phyloP scores from a whole-genome alignment of 2,113 vertebrate genomes.

The Gallinago media region DNA sequence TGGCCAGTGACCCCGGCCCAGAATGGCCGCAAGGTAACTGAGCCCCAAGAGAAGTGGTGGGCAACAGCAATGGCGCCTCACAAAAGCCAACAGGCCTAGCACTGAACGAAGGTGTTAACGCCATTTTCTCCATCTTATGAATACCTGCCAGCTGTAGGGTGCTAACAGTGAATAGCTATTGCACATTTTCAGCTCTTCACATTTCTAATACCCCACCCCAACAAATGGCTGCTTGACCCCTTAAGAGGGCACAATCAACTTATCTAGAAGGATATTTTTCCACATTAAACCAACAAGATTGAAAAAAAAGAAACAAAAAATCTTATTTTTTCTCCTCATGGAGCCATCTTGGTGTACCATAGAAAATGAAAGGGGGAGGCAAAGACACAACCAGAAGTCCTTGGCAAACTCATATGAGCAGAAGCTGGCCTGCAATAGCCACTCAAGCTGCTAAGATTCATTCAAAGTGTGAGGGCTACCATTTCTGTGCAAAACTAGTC shows the following conservation, averaged over 20 bases:
- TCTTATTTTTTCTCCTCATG: accelerated
- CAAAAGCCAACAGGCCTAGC: neutral
- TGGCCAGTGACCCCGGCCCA: accelerated
- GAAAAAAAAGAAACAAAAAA: no score
- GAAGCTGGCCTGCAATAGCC: neutral
- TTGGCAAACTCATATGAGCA: neutral
- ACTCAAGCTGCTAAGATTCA: no score
- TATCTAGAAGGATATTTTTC: no score
- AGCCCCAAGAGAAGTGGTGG: accelerated
- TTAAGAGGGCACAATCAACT: no score
- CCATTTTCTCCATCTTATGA: neutral
- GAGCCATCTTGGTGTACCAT: neutral
- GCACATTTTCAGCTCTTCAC: neutral
- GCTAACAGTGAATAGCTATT: neutral
- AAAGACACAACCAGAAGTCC: neutral
- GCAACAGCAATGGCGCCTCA: neutral
- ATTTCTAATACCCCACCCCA: neutral
- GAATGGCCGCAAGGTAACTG: accelerated
- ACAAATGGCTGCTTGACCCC: neutral
- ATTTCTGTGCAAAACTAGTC: neutral
- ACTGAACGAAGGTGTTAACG: accelerated
- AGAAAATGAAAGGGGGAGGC: neutral
- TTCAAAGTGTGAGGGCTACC: neutral
- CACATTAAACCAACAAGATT: no score
- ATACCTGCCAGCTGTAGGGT: neutral